Percentiles rank a stretch among this genome's conserved stretches.
These are phyloP conservation scores for Drosophila acutilabella DNA, from an alignment of 2,888 invertebrate genomes.

Conservation along the genomic window DNA sequence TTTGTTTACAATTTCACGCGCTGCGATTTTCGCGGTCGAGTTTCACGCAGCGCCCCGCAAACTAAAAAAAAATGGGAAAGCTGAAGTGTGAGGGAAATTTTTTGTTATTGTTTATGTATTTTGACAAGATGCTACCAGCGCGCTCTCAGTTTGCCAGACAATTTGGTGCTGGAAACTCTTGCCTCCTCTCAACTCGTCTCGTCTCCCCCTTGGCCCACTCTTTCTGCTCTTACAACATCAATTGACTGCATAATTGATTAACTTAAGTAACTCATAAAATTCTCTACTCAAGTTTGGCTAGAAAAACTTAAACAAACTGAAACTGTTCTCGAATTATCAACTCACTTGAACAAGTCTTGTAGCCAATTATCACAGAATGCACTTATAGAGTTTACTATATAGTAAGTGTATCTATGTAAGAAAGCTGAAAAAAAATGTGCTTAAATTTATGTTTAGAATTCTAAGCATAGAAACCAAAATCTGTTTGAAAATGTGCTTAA, in stretches of 20 bases:
- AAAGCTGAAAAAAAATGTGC: no score
- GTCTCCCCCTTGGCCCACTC: neutral
- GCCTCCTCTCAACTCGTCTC: neutral
- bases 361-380: constrained; percentile 4
- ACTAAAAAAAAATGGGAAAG: constrained; percentile 64
- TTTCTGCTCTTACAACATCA: constrained; percentile 1
- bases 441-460: no score
- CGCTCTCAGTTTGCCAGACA: constrained; percentile 74
- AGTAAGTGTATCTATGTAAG: neutral
- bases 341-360: constrained; percentile 10
- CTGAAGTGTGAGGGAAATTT: constrained; percentile 73
- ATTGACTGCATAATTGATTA: constrained; percentile 19
- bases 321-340: constrained; percentile 9
- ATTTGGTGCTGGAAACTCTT: constrained; percentile 58
- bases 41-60: constrained; percentile 66
- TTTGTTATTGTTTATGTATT: constrained; percentile 84
- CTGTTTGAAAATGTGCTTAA: no score
- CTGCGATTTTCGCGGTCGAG: constrained; percentile 79
- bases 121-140: constrained; percentile 81
- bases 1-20: constrained; percentile 80
- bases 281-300: constrained; percentile 1
- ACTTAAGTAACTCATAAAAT: constrained; percentile 21
- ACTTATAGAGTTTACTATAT: neutral
- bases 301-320: neutral
- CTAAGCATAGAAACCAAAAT: no score